These are phyloP conservation scores for Orthosia gracilis DNA, from an alignment of 2,888 invertebrate genomes.

Conservation along the genomic window DNA sequence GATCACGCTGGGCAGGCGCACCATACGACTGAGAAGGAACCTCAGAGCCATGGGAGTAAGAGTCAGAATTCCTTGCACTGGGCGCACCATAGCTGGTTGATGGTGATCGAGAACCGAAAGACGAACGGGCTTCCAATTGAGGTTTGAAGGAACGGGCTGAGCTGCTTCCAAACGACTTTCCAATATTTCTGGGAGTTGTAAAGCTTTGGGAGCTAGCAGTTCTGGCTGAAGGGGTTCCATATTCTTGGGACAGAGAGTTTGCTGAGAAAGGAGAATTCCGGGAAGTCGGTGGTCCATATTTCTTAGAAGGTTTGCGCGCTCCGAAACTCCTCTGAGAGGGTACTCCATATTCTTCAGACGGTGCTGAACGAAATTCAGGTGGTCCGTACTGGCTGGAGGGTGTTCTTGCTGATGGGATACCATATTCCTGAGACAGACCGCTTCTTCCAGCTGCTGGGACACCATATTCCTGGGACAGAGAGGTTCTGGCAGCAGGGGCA, in stretches of 20 bases:
- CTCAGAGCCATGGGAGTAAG: conserved; percentile 49
- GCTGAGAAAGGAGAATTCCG: conserved; percentile 64
- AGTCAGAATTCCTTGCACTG: conserved; percentile 53
- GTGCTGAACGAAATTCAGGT: conserved; percentile 73
- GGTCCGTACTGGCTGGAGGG: conserved; percentile 71
- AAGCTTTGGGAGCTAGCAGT: conserved; percentile 72
- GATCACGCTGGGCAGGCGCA: conserved; percentile 74
- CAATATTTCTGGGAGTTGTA: conserved; percentile 73
- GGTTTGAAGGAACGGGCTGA: conserved; percentile 52
- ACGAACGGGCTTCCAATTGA: conserved; percentile 45
- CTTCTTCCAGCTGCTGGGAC: conserved; percentile 42
- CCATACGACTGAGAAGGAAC: conserved; percentile 65
- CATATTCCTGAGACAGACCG: conserved; percentile 51
- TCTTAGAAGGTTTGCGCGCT: conserved; percentile 67
- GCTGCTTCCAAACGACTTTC: conserved; percentile 69
- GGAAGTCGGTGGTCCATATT: conserved; percentile 72
- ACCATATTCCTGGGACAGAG: conserved; percentile 61
- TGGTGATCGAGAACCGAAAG: conserved; percentile 69
- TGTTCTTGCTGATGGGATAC: conserved; percentile 60
- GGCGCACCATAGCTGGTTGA: conserved; percentile 55
- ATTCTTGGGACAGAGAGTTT: conserved; percentile 73
- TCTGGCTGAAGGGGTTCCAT: conserved; percentile 74
- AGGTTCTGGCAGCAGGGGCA: conserved; percentile 33
- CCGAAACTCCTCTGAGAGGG: conserved; percentile 72
- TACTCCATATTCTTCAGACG: conserved; percentile 76